A percentile compares a stretch with the other conserved stretches of the same genome.
phyloP scores from a whole-genome alignment of 2,797 vertebrate genomes.

The Coccyzus lansbergi region DNA sequence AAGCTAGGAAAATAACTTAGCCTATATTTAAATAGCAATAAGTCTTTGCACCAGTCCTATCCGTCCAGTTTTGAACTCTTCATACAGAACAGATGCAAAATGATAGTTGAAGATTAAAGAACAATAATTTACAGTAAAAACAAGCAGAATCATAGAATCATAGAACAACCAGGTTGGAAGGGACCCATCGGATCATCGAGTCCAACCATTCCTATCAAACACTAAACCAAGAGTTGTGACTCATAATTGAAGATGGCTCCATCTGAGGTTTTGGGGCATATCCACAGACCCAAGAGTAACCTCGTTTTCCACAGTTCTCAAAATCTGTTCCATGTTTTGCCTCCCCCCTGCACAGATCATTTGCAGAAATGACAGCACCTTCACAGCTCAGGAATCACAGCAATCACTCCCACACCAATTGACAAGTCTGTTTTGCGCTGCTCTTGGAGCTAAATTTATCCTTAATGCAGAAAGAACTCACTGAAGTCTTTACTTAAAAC shows the following conservation, averaged over 20 bases:
- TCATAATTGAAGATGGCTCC: background rate
- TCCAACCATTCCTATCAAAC: too few species aligned
- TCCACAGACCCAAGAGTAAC: background rate
- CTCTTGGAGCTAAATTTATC: slow-evolving; percentile 28
- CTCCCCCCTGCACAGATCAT: background rate
- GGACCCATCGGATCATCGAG: too few species aligned
- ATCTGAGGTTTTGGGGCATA: background rate
- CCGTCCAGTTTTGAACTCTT: background rate
- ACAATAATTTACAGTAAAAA: background rate
- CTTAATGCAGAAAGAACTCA: background rate
- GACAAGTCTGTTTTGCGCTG: background rate
- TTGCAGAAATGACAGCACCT: slow-evolving; percentile 20
- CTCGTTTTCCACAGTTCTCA: background rate
- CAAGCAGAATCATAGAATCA: too few species aligned
- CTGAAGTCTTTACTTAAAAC: background rate
- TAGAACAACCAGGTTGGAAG: too few species aligned
- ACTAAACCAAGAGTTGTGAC: too few species aligned
- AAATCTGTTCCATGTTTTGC: background rate
- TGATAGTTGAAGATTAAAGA: background rate
- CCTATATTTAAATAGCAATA: background rate
- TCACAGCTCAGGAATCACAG: background rate
- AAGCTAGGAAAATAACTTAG: background rate
- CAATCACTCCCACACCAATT: slow-evolving; percentile 20
- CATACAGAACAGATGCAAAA: background rate
- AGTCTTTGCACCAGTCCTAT: background rate